These are phyloP conservation scores for Mionectes olivaceus DNA, from an alignment of 2,797 vertebrate genomes.

Conservation along the genomic window DNA sequence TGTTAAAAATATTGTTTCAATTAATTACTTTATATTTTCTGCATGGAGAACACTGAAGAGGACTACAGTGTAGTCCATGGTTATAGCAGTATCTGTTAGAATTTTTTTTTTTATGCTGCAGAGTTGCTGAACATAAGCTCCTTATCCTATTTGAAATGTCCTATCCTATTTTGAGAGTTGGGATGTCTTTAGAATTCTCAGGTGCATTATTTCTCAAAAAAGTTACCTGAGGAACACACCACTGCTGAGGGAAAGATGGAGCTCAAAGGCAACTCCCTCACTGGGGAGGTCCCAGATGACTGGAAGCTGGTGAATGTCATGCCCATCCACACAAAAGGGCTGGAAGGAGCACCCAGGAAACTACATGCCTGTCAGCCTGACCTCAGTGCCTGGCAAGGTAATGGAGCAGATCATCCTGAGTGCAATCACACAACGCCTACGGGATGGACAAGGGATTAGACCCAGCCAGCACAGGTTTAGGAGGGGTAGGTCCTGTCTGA, in stretches of 20 bases:
- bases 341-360: no score
- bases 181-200: background rate
- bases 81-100: background rate
- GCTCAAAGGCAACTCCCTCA: background rate
- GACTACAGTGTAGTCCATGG: background rate
- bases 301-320: no score
- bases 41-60: background rate
- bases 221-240: fast-evolving
- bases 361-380: no score
- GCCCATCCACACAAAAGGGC: no score
- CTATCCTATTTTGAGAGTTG: background rate
- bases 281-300: no score
- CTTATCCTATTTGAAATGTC: background rate
- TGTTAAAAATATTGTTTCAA: background rate
- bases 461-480: no score
- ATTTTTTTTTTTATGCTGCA: background rate
- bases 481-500: no score
- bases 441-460: no score
- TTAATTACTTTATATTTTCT: background rate
- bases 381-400: no score
- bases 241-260: background rate
- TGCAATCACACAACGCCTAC: no score
- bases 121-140: background rate
- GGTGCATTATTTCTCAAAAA: background rate
- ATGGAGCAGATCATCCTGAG: no score